These are phyloP conservation scores for Aleiodes leptofemur DNA, from an alignment of 2,888 invertebrate species.

Conservation along the genomic window DNA sequence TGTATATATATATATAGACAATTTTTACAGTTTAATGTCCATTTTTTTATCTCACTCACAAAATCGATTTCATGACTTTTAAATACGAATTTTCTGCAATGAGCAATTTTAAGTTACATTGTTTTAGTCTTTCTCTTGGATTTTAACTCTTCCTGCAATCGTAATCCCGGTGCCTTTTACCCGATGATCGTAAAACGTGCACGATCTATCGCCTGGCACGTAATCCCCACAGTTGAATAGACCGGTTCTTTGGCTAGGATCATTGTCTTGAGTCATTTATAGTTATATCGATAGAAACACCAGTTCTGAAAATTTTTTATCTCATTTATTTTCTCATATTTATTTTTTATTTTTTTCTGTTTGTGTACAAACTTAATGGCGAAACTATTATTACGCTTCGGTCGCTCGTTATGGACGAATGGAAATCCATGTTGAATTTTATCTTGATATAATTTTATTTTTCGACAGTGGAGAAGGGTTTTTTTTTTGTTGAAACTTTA, in stretches of 20 bases:
- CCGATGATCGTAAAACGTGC: conserved; percentile 28
- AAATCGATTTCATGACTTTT: too few species aligned
- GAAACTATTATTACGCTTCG: conserved; percentile 13
- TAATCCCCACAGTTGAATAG: conserved; percentile 10
- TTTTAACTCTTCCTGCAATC: background rate
- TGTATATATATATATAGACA: conserved; percentile 21
- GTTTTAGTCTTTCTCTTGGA: background rate
- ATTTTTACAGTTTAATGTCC: background rate
- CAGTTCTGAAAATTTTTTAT: background rate
- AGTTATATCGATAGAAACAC: conserved; percentile 17
- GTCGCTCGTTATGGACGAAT: conserved; percentile 9
- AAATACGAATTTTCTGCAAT: too few species aligned
- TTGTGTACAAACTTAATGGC: background rate
- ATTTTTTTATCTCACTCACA: background rate
- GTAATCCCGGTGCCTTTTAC: conserved; percentile 13
- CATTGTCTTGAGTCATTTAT: conserved; percentile 28
- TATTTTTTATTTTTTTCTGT: background rate
- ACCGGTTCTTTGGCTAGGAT: conserved; percentile 29
- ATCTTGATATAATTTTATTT: too few species aligned
- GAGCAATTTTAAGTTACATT: too few species aligned
- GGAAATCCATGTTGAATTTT: conserved; percentile 6
- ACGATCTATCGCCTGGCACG: conserved; percentile 12
- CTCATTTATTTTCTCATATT: background rate
- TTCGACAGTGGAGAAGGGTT: too few species aligned
- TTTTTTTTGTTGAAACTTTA: too few species aligned